These are phyloP conservation scores for Cephus rjabovi DNA, from an alignment of 2,888 invertebrate genomes.

Conservation along the genomic window DNA sequence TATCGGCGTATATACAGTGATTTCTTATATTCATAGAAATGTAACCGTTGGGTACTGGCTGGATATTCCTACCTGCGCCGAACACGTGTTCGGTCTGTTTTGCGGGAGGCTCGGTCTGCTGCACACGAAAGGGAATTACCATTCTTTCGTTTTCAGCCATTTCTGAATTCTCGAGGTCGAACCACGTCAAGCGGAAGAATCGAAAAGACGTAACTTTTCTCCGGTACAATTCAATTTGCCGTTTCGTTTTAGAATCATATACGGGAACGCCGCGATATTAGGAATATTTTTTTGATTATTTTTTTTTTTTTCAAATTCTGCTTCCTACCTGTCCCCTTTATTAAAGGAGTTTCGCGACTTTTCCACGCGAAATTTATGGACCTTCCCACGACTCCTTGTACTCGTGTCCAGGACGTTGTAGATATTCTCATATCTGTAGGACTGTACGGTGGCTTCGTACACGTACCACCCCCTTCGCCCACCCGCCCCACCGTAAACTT, in stretches of 20 bases:
- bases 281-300: not conserved
- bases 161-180: not conserved
- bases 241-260: not conserved
- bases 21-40: not conserved
- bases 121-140: not conserved
- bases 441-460: not conserved
- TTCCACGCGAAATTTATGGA: not conserved
- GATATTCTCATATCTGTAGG: not conserved
- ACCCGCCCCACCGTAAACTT: not conserved
- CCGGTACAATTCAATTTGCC: not conserved
- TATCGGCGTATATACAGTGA: not conserved
- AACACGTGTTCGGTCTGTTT: not conserved
- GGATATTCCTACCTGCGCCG: not conserved
- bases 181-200: not conserved
- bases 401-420: not conserved
- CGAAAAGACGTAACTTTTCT: not conserved
- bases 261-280: not conserved
- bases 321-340: not conserved
- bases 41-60: not conserved
- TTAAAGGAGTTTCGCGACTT: not conserved
- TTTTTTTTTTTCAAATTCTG: not conserved
- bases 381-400: not conserved
- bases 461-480: too few species aligned
- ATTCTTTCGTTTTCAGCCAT: not conserved
- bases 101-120: not conserved